Percentiles rank a stretch among this genome's conserved stretches.
phyloP scores from a whole-genome alignment of 2,888 invertebrate species.

The Griposia aprilina region DNA sequence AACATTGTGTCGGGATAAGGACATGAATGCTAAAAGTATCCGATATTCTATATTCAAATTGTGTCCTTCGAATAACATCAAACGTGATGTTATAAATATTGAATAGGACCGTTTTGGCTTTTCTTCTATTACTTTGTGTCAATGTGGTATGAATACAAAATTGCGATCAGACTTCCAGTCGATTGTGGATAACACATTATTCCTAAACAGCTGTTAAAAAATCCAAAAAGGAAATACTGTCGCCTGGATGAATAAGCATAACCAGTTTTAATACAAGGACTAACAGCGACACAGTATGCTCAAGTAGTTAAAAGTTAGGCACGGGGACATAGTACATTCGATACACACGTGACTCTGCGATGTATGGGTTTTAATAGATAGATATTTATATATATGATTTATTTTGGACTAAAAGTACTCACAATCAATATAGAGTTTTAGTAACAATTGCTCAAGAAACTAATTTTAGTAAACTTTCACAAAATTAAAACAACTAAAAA shows the following conservation, averaged over 20 bases:
- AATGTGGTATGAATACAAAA: conserved; percentile 8
- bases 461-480: too few relatives aligned
- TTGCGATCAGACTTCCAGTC: not conserved
- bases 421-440: too few relatives aligned
- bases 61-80: conserved; percentile 13
- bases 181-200: not conserved
- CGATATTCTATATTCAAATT: conserved; percentile 34
- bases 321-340: not conserved
- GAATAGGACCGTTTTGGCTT: not conserved
- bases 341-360: not conserved
- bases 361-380: too few relatives aligned
- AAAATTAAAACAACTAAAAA: too few relatives aligned
- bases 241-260: not conserved
- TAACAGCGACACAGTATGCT: not conserved
- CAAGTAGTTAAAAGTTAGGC: not conserved
- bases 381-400: too few relatives aligned
- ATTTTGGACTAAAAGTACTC: too few relatives aligned
- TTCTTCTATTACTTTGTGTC: not conserved
- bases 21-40: conserved; percentile 28
- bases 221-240: too few relatives aligned
- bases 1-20: not conserved
- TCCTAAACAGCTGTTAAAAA: not conserved
- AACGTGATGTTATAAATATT: conserved; percentile 24
- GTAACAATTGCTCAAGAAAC: too few relatives aligned
- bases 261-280: not conserved